Conservation (phyloP, 92 coral and sea anemone species). For the Micromussa lordhowensis region DNA sequence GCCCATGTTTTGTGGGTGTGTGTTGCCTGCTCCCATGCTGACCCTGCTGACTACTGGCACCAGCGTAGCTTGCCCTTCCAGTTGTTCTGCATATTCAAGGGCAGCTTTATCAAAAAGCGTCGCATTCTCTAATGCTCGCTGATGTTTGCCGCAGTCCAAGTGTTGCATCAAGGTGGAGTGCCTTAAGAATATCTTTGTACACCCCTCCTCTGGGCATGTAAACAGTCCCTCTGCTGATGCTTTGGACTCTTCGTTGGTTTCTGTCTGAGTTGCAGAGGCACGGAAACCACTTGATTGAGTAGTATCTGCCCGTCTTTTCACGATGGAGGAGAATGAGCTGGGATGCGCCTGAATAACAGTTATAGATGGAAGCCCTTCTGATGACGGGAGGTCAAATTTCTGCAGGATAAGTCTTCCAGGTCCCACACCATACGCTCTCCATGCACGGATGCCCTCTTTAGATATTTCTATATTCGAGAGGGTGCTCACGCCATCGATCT, state of each 20-base stretch:
- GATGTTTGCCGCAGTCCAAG: conserved; percentile 58
- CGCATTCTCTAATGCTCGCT: conserved; percentile 52
- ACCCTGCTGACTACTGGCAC: conserved; percentile 29
- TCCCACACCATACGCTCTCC: conserved; percentile 44
- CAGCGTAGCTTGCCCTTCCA: conserved; percentile 40
- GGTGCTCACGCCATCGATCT: conserved; percentile 56
- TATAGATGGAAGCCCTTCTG: conserved; percentile 26
- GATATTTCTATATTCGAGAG: conserved; percentile 42
- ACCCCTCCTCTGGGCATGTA: conserved; percentile 64
- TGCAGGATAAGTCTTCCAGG: conserved; percentile 32
- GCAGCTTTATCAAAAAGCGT: conserved; percentile 61
- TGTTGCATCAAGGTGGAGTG: conserved; percentile 62
- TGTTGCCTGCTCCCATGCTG: conserved; percentile 25
- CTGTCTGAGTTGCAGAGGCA: not conserved
- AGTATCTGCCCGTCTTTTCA: conserved; percentile 11
- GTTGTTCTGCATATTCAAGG: conserved; percentile 42
- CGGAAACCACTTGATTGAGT: no score
- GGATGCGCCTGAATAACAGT: conserved; percentile 15
- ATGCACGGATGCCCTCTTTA: conserved; percentile 43
- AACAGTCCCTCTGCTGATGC: conserved; percentile 18
- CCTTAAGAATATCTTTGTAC: conserved; percentile 51
- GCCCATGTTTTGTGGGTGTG: conserved; percentile 29
- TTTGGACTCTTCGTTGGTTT: conserved; percentile 1
- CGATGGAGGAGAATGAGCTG: conserved; percentile 8
- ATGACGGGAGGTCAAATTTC: not conserved